phyloP scores from a whole-genome alignment of 2,113 vertebrate species.

The Petaurus breviceps region DNA sequence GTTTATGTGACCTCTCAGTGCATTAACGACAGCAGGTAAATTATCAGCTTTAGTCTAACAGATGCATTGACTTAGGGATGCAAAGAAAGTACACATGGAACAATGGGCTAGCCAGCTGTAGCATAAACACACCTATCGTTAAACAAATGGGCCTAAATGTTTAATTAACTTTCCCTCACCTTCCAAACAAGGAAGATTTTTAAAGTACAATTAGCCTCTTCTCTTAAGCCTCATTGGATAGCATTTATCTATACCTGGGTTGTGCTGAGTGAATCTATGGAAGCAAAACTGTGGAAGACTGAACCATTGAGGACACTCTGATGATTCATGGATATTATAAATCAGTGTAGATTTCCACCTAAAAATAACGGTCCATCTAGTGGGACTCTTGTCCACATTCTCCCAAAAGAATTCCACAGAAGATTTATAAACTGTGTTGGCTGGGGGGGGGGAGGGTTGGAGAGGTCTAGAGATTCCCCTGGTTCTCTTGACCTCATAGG shows the following conservation, averaged over 20 bases:
- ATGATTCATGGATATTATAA: neutral
- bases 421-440: neutral
- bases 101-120: conserved; percentile 54
- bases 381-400: neutral
- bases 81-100: conserved; percentile 58
- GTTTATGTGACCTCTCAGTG: conserved; percentile 56
- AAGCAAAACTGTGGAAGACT: neutral
- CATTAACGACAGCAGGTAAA: conserved; percentile 57
- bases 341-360: neutral
- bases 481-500: neutral
- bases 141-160: conserved; percentile 59
- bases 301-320: neutral
- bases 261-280: neutral
- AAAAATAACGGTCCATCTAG: neutral
- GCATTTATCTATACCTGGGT: neutral
- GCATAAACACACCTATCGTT: conserved; percentile 47
- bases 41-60: conserved; percentile 56
- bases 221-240: conserved; percentile 15
- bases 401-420: neutral
- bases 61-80: conserved; percentile 58
- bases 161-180: conserved; percentile 78
- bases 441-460: neutral
- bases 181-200: conserved; percentile 63
- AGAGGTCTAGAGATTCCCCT: neutral
- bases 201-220: conserved; percentile 62